These are phyloP conservation scores for Euthynnus affinis DNA, from an alignment of 2,797 vertebrate species.

Conservation along the genomic window DNA sequence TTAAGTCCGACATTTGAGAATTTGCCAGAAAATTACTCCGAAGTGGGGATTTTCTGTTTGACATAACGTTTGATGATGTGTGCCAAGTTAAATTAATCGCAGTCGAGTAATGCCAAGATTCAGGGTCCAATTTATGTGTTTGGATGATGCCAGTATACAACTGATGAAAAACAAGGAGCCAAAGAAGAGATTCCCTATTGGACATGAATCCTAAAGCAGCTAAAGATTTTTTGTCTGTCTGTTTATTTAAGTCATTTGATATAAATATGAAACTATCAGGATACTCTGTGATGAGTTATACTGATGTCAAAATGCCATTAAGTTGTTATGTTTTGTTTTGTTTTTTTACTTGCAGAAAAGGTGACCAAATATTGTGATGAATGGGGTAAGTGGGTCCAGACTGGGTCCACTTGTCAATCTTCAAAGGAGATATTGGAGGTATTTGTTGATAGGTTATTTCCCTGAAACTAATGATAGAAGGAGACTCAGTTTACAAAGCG, in stretches of 20 bases:
- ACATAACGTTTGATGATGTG: constrained; percentile 50
- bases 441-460: constrained; percentile 47
- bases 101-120: constrained; percentile 43
- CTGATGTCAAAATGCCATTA: constrained; percentile 14
- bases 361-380: constrained; percentile 93
- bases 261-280: background rate
- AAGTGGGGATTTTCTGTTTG: constrained; percentile 44
- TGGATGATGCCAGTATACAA: constrained; percentile 40
- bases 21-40: constrained; percentile 36
- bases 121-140: constrained; percentile 44
- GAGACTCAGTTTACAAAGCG: background rate
- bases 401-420: constrained; percentile 90
- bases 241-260: background rate
- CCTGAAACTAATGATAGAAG: constrained; percentile 18
- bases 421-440: constrained; percentile 90
- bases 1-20: constrained; percentile 40
- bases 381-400: constrained; percentile 91
- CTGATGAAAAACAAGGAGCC: constrained; percentile 47
- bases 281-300: constrained; percentile 22
- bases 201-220: background rate
- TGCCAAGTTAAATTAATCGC: constrained; percentile 48
- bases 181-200: constrained; percentile 21
- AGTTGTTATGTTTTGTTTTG: background rate
- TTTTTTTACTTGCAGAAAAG: constrained; percentile 84
- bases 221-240: background rate